Evolutionary conservation across 2,113 vertebrate species (phyloP), one percentile per base, ranked within the genome.

Genomic region (Romanogobio albipinnatus): DNA sequence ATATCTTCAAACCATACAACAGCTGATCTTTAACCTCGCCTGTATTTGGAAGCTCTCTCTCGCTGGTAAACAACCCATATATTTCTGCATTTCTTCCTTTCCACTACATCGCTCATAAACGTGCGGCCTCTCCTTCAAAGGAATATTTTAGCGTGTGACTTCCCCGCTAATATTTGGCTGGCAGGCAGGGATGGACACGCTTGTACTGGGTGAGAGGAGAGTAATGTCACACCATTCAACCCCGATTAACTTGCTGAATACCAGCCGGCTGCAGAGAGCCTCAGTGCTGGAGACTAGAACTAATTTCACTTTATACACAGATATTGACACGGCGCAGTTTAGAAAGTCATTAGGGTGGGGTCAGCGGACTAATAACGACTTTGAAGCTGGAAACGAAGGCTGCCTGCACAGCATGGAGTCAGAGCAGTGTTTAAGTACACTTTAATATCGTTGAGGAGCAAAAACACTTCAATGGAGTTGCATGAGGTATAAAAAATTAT

Each of bases 241-340:
- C 88, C 92, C 91, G 94, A 93, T 94, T 93, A 93, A 91, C 91
- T 83, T 84, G 91, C 90, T 93, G 92, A 94, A 94, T 92, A 93
- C 93, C 89, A 89, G 91, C 92, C 93, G 92, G 90, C 92, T 93
- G 92, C 93, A 89, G 91, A 86, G 74, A 93, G 89, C 88, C 84
- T 89, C 91, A 84, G 92, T 93, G 92, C 91, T 88, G 83, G 89
- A 87, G 93, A 93, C 94, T 94, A 93, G 93, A 92, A 94, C 94
- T 94, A 95, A 95, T 95, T 95, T 93, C 92, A 94, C 92, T 95
- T 95, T 94, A 93, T 94, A 94, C 94, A 94, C 93, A 94, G 90
- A 92, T 93, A 94, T 94, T 94, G 92, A 94, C 93, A 94, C 92
- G 93, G 92, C 85, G 92, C 93, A 95, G 93, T 94, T 88, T 92